Evolutionary conservation across 2,888 invertebrate species (phyloP), one percentile per base, ranked within the genome.

Genomic region (Smittia sp.): DNA sequence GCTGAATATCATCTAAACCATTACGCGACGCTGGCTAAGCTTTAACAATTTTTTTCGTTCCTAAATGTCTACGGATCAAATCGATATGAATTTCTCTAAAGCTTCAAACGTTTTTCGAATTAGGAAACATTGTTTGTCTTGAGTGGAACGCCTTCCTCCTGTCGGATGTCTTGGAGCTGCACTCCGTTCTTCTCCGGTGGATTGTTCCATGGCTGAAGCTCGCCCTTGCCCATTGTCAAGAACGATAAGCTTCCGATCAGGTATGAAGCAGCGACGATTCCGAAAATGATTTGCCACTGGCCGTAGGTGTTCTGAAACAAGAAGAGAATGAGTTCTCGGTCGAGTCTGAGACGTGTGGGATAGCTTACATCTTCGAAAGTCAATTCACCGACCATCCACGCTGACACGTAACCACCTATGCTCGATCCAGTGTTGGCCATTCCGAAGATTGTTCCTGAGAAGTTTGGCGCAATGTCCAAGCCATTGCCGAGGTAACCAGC

Each of bases 351-450:
- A n/a, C n/a, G n/a, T n/a, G n/a, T n/a, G n/a, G n/a, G 41, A 68
- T 74, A 77, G 74, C 82, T 87, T 82, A 90, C 90, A 77, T 91
- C 86, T 9, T 89, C 82, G 75, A 89, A 87, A 0, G 92, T 93
- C 22, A 94, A 83, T 69, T 86, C 85, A 13, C 91, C 93, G 22
- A 93, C 93, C 86, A 93, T 90, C 81, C 88, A 88, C 0, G 92
- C 89, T 7, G 93, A 93, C 0, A 94, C 80, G 83, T 90, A 93
- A 0, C 94, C 94, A 6, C 93, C 92, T 70, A 92, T 84, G 0
- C 93, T 93, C 0, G 93, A 92, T 74, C 93, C 81, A 0, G 93
- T 92, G 79, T 94, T 94, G n/a, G 93, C 93, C 84, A 94, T 84
- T 46, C 94, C 94, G 80, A 94, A 93, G 76, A 94, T 93, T 1